phyloP scores from a whole-genome alignment of 2,797 vertebrate genomes.

The Enteromius trimaculatus region DNA sequence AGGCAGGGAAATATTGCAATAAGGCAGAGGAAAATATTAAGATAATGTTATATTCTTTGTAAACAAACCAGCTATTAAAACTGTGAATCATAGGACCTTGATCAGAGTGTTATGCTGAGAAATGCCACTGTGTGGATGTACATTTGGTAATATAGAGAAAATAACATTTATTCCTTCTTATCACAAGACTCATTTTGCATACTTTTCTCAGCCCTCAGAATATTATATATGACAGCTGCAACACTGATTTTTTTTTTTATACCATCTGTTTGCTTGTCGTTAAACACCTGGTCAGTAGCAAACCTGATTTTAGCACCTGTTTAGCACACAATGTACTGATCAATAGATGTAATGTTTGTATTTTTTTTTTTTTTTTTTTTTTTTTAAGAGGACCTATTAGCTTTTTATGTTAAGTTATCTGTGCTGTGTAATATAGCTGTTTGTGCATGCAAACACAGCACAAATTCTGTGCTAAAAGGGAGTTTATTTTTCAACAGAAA shows the following conservation, averaged over 20 bases:
- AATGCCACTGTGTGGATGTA: background rate
- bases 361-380: background rate
- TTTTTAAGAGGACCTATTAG: background rate
- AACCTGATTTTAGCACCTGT: background rate
- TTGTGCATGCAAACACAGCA: background rate
- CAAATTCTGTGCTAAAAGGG: background rate
- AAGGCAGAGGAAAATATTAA: slow-evolving; percentile 5
- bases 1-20: background rate
- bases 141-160: background rate
- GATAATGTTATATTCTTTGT: background rate
- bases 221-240: background rate
- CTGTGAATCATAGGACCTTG: background rate
- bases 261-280: background rate
- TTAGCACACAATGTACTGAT: background rate
- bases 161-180: background rate
- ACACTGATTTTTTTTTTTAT: background rate
- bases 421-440: background rate
- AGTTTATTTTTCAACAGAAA: background rate
- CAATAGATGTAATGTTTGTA: background rate
- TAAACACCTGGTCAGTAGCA: background rate
- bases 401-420: background rate
- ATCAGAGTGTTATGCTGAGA: slow-evolving; percentile 17
- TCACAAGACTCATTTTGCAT: background rate
- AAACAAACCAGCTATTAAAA: slow-evolving; percentile 12
- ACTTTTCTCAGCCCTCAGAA: background rate